These are phyloP conservation scores for Lasioglossum pauxillum DNA, from an alignment of 2,888 invertebrate genomes.

Conservation along the genomic window DNA sequence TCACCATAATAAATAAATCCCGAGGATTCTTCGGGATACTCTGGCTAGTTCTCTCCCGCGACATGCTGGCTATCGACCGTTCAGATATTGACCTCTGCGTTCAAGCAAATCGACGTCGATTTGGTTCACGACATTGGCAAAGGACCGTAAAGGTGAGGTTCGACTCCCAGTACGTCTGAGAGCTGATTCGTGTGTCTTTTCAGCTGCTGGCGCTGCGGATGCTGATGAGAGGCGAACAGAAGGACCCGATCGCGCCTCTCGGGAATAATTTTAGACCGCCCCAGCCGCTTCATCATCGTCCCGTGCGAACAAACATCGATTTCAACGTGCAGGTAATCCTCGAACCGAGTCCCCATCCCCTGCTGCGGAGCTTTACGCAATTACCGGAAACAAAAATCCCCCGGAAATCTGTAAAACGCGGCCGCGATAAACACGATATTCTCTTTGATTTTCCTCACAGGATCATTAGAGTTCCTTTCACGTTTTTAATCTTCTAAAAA, in stretches of 20 bases:
- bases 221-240: conserved; percentile 95
- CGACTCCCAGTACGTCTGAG: not conserved
- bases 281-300: conserved; percentile 96
- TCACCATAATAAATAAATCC: conserved; percentile 4
- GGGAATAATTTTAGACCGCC: conserved; percentile 98
- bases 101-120: not conserved
- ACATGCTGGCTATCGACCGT: not conserved
- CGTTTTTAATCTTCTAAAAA: not conserved
- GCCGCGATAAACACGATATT: not conserved
- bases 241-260: conserved; percentile 94
- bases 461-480: not conserved
- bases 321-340: conserved; percentile 86
- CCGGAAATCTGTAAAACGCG: not conserved
- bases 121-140: not conserved
- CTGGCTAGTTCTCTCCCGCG: not conserved
- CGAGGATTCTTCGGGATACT: not conserved
- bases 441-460: not conserved
- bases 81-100: conserved; percentile 13
- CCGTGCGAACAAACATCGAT: conserved; percentile 98
- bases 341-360: not conserved
- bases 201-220: conserved; percentile 93
- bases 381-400: not conserved
- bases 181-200: conserved; percentile 72
- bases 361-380: not conserved
- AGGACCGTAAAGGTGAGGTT: not conserved